Base-by-base conservation (phyloP, 64 coral and sea anemone species). In the Pocillopora damicornis region DNA sequence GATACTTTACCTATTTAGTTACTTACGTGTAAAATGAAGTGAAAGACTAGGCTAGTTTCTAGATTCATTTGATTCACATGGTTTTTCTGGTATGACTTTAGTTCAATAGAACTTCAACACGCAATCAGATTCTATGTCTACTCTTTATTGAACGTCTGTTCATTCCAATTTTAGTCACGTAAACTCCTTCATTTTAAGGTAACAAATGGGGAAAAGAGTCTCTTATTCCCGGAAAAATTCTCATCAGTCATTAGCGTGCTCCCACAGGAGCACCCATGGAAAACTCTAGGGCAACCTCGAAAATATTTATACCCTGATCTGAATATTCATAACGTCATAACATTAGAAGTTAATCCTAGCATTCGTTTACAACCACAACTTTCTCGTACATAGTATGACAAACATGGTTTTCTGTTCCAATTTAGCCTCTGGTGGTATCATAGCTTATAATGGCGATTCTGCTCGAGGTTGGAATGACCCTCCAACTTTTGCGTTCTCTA, bases 371-470 rank as follows among this genome's bases (percentile, higher is more conserved):
- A 20, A 15, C 51, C 18, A 5, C 9, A 63, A 3, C 10, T 20
- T 34, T 25, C 5, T 37, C 68, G 37, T 38, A 12, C 61, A 79
- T 78, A 62, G n/a, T 60, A 65, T 67, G 2, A 67, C 56, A 22
- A 85, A 58, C 65, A 72, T 73, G 81, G 13, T 68, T 85, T 59
- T 67, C 35, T 66, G 34, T 65, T 22, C 65, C 11, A 57, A 58
- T 81, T 76, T 45, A 90, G 93, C 76, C 60, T 79, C 94, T 13
- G 76, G 92, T 45, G 87, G 90, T 30, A 91, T 99, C 36, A 90
- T 99, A 25, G 97, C 97, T 71, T 99, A 99, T 60, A 99, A 99
- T 88, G 90, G 93, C 69, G 97, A 99, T 92, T 95, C 93, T 60
- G 87, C 93, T 81, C 81, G 97, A 30, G 97, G 97, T 37, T 99